Evolutionary conservation across 2,797 vertebrate genomes (phyloP).

Genomic region (Thamnophis elegans): DNA sequence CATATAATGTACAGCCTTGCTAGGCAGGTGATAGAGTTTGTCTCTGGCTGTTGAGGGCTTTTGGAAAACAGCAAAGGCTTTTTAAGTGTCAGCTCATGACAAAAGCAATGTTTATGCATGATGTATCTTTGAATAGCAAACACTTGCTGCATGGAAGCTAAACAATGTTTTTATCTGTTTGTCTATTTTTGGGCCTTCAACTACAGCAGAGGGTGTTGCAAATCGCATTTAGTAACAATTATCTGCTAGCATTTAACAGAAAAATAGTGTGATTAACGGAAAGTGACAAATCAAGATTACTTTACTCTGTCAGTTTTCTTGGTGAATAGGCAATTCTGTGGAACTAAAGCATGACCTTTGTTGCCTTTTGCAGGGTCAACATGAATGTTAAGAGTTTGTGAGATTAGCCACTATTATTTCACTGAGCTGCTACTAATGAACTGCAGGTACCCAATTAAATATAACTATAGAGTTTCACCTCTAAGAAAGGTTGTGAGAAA

Average conservation of each 20-base stretch:
- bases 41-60: constrained; percentile 69
- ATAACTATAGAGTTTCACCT: constrained; percentile 69
- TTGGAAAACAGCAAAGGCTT: constrained; percentile 71
- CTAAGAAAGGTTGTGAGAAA: constrained; percentile 73
- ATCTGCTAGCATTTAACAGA: constrained; percentile 78
- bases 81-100: constrained; percentile 74
- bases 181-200: constrained; percentile 74
- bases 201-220: constrained; percentile 70
- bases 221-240: constrained; percentile 80
- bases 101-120: constrained; percentile 84
- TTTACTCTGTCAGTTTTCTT: constrained; percentile 70
- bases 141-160: constrained; percentile 77
- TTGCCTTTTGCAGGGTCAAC: constrained; percentile 76
- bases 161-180: constrained; percentile 79
- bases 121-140: constrained; percentile 77
- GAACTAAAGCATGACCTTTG: constrained; percentile 75
- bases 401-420: constrained; percentile 66
- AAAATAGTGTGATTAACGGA: constrained; percentile 81
- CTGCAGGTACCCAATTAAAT: constrained; percentile 67
- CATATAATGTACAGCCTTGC: constrained; percentile 67
- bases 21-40: constrained; percentile 67
- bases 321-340: constrained; percentile 60
- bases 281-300: constrained; percentile 79
- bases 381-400: constrained; percentile 64
- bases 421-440: constrained; percentile 60